These are phyloP conservation scores for Smittia sp. DNA, from an alignment of 2,888 invertebrate genomes.

Conservation along the genomic window DNA sequence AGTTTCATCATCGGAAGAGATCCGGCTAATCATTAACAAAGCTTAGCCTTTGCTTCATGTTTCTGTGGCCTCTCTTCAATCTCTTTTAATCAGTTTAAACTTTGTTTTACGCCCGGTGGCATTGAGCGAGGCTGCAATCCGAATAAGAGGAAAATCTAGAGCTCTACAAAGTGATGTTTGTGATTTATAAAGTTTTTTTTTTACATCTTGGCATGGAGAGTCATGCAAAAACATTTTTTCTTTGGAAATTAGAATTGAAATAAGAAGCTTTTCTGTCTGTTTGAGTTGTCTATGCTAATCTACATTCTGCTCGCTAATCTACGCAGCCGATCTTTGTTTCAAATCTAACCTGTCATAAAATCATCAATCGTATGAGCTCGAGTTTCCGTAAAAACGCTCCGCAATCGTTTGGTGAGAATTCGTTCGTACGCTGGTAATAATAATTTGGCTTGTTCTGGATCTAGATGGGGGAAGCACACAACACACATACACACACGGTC, in stretches of 20 bases:
- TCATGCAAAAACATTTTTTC: conserved; percentile 2
- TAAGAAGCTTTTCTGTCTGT: conserved; percentile 1
- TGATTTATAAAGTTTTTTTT: neutral
- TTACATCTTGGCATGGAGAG: neutral
- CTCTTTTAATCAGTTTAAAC: too few relatives aligned
- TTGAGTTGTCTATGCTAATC: conserved; percentile 8
- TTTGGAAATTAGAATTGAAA: conserved; percentile 19
- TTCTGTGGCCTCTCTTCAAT: too few relatives aligned
- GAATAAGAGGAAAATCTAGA: conserved; percentile 21
- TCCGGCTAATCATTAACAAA: too few relatives aligned
- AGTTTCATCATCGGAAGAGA: too few relatives aligned
- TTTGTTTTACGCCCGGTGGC: too few relatives aligned
- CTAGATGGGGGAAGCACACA: conserved; percentile 23
- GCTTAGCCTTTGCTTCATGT: too few relatives aligned
- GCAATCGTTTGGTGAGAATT: conserved; percentile 44
- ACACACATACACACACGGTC: too few relatives aligned
- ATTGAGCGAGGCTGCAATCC: neutral
- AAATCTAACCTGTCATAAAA: conserved; percentile 47
- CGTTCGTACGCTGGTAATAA: conserved; percentile 41
- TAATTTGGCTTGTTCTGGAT: conserved; percentile 41
- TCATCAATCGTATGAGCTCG: conserved; percentile 48
- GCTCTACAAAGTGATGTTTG: conserved; percentile 25
- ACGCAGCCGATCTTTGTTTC: conserved; percentile 11
- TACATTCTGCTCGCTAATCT: conserved; percentile 5
- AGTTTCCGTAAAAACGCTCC: conserved; percentile 46